Evolutionary conservation across 23 tunicate genomes (phyloP), one percentile per base, ranked within the genome.

Genomic region (Ascidia mentula): DNA sequence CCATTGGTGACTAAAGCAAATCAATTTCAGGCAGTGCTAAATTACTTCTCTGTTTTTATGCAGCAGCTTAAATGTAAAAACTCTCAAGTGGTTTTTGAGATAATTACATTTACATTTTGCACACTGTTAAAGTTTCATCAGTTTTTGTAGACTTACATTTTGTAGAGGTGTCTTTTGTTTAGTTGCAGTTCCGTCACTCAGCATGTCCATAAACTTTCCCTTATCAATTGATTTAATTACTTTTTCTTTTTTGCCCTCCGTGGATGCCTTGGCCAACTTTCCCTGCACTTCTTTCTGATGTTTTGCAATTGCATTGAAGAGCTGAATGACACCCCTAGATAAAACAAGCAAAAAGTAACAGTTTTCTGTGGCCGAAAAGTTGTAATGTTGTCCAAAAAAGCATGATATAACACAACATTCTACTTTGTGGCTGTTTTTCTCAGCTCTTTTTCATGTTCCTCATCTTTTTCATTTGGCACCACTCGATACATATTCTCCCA

Each of bases 261-360:
- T 90, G 32, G 85, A 85, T 38, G 89, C 96, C 9, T 70, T 60
- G 45, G 80, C 76, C 79, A 90, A 40, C 38, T 90, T 90, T 39
- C 85, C 85, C n/a, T 85, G 89, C 37, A 90, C 35, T 30, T 85
- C 79, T 34, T 65, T 85, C 45, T 90, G 89, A 38, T 90, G 89
- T 34, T 90, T 90, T 69, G 75, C 75, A 9, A 90, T 89, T 32
- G 96, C 86, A 76, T 90, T 90, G 69, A 90, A 90, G 18, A 90
- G 70, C 71, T 90, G 96, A n/a, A 90, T 77, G 20, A 90, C 96
- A 1, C 96, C 96, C 32, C 95, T 89, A 74, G 40, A 89, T 69
- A 45, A 70, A 24, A 45, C 18, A n/a, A n/a, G n/a, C n/a, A n/a
- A n/a, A n/a, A n/a, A n/a, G n/a, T n/a, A n/a, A n/a, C n/a, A n/a